Evolutionary conservation across 2,888 invertebrate species (phyloP).

Genomic region (Macrosiphum euphorbiae): DNA sequence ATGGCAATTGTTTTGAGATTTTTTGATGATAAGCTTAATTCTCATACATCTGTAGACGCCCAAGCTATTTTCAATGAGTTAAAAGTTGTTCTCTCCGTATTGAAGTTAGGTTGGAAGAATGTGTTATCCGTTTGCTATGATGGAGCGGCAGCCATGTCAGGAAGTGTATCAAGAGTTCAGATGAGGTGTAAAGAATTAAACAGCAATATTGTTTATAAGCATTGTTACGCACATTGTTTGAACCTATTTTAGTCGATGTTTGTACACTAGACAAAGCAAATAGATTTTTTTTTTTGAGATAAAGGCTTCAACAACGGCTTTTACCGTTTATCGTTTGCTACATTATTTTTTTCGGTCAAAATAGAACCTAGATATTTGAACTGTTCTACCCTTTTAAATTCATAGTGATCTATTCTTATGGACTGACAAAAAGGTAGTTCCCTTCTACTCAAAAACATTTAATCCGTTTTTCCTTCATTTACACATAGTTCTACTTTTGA

Average conservation of each 20-base stretch:
- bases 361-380: too few relatives aligned
- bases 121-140: slow-evolving; percentile 64
- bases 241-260: slow-evolving; percentile 61
- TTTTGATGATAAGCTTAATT: slow-evolving; percentile 51
- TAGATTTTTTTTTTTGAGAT: too few relatives aligned
- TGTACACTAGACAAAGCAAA: slow-evolving; percentile 35
- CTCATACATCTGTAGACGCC: slow-evolving; percentile 12
- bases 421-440: too few relatives aligned
- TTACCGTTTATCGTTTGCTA: too few relatives aligned
- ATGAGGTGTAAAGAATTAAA: slow-evolving; percentile 62
- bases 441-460: too few relatives aligned
- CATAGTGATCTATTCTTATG: too few relatives aligned
- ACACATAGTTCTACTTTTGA: too few relatives aligned
- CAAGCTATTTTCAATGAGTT: slow-evolving; percentile 42
- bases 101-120: slow-evolving; percentile 55
- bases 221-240: slow-evolving; percentile 63
- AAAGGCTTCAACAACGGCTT: too few relatives aligned
- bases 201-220: slow-evolving; percentile 46
- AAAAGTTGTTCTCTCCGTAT: slow-evolving; percentile 43
- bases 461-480: too few relatives aligned
- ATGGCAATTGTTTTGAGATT: slow-evolving; percentile 27
- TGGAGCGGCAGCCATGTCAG: slow-evolving; percentile 64
- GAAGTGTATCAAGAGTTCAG: slow-evolving; percentile 63
- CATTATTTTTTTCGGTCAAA: too few relatives aligned
- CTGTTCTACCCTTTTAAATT: too few relatives aligned